A percentile compares a stretch with the other conserved stretches of the same genome.
Conservation (phyloP, 2,797 vertebrate genomes). For the Cynodonichthys magdalenae region DNA sequence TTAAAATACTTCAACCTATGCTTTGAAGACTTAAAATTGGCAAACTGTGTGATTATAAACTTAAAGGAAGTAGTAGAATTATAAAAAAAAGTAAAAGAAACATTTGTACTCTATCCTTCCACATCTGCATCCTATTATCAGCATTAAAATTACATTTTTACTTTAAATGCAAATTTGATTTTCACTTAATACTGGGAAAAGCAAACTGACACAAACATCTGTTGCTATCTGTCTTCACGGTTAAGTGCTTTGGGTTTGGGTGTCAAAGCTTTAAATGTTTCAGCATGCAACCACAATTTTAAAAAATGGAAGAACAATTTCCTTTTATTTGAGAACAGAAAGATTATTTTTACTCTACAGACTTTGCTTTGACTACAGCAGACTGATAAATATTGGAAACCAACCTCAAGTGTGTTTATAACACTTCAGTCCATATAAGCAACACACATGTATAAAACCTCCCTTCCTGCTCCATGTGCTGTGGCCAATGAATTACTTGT, state of each 20-base stretch:
- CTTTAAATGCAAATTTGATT: conserved; percentile 28
- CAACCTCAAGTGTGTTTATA: conserved; percentile 37
- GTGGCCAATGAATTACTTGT: conserved; percentile 57
- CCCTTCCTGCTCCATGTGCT: conserved; percentile 23
- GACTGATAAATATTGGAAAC: conserved; percentile 22
- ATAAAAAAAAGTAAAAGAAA: conserved; percentile 10
- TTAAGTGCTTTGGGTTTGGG: conserved; percentile 22
- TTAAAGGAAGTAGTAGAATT: conserved; percentile 21
- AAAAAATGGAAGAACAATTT: conserved; percentile 14
- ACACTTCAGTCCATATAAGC: conserved; percentile 17
- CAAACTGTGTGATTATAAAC: conserved; percentile 42
- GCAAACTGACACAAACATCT: conserved; percentile 12
- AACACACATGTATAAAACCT: conserved; percentile 19
- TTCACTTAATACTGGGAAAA: conserved; percentile 23
- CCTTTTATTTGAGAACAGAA: conserved; percentile 28
- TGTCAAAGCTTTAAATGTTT: conserved; percentile 17
- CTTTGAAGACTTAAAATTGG: conserved; percentile 66
- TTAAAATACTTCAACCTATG: conserved; percentile 53
- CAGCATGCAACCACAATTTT: conserved; percentile 11
- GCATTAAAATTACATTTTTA: conserved; percentile 38
- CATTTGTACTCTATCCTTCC: conserved; percentile 19
- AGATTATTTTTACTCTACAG: conserved; percentile 32
- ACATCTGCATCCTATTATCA: conserved; percentile 47
- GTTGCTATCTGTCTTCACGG: conserved; percentile 17
- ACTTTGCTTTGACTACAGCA: conserved; percentile 19